Conservation (phyloP, 2,797 vertebrate species). For the Semaprochilodus insignis region DNA sequence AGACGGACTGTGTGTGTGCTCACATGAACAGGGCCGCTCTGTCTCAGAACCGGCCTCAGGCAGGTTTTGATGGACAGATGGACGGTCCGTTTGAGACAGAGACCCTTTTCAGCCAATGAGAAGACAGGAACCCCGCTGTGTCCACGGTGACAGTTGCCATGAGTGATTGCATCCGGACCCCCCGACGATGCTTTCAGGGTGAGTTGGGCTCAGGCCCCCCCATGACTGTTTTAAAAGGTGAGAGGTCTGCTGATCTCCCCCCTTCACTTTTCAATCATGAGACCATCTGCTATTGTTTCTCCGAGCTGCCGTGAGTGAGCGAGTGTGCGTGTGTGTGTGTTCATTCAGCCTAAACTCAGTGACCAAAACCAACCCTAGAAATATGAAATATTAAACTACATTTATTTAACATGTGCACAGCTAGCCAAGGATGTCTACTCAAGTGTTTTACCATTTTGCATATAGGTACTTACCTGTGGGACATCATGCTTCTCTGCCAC, state of each 20-base stretch:
- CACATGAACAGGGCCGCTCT: constrained; percentile 49
- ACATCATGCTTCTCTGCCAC: too few relatives aligned
- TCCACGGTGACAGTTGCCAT: constrained; percentile 61
- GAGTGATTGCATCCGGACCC: constrained; percentile 64
- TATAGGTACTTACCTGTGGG: too few relatives aligned
- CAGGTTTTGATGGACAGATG: constrained; percentile 59
- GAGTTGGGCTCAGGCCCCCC: constrained; percentile 27
- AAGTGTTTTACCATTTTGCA: too few relatives aligned
- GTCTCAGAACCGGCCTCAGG: constrained; percentile 44
- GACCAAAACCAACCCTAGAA: not conserved
- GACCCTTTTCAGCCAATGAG: constrained; percentile 56
- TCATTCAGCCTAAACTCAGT: constrained; percentile 10
- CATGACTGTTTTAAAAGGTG: constrained; percentile 46
- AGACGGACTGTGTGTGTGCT: constrained; percentile 18
- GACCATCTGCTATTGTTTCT: constrained; percentile 32
- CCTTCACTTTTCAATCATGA: constrained; percentile 30
- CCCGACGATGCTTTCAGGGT: constrained; percentile 49
- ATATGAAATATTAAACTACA: not conserved
- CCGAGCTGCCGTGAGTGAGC: not conserved
- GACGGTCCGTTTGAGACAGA: constrained; percentile 54
- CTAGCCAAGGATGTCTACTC: not conserved
- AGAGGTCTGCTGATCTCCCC: constrained; percentile 41
- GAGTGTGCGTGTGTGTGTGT: constrained; percentile 19
- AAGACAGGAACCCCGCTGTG: constrained; percentile 56
- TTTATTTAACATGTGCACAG: too few relatives aligned